These are phyloP conservation scores for Poeciliopsis presidionis DNA, from an alignment of 2,797 vertebrate genomes.

Conservation along the genomic window DNA sequence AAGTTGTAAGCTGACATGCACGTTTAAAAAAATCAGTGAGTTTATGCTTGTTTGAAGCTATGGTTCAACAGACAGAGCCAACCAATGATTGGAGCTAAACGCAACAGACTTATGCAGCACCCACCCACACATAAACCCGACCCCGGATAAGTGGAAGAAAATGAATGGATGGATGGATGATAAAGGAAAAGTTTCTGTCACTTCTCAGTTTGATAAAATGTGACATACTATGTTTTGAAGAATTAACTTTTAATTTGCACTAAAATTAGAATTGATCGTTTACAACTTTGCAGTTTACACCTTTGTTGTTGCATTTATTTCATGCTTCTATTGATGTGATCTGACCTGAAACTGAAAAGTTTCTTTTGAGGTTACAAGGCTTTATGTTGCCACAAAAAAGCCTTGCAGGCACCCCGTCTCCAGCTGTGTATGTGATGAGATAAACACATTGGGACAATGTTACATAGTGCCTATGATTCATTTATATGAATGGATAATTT, in stretches of 20 bases:
- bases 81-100: neutral
- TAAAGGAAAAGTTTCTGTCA: neutral
- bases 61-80: neutral
- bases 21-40: neutral
- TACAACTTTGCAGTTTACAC: neutral
- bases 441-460: slow-evolving; percentile 35
- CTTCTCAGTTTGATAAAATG: neutral
- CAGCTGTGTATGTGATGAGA: slow-evolving; percentile 42
- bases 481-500: slow-evolving; percentile 48
- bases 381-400: slow-evolving; percentile 10
- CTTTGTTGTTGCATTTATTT: neutral
- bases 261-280: neutral
- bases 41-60: neutral
- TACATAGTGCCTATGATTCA: slow-evolving; percentile 38
- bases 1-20: neutral
- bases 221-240: neutral
- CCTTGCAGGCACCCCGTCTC: slow-evolving; percentile 25
- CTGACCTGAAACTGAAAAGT: neutral
- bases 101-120: neutral
- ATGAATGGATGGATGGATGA: no score
- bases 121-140: neutral
- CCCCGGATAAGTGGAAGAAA: no score
- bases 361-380: neutral
- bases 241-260: neutral
- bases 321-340: neutral